Conservation (phyloP, 2,113 vertebrate genomes). For the Zeus faber region DNA sequence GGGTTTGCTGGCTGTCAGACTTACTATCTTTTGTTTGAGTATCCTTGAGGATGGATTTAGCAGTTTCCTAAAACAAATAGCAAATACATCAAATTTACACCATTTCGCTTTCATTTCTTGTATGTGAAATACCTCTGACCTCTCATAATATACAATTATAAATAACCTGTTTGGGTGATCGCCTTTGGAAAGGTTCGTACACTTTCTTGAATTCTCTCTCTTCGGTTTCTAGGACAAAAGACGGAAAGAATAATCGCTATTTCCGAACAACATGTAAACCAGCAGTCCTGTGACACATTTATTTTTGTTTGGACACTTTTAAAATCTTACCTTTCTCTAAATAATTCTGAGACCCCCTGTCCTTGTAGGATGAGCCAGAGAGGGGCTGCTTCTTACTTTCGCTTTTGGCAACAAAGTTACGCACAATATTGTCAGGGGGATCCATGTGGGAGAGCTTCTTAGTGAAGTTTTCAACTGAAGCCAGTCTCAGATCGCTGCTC, state of each 20-base stretch:
- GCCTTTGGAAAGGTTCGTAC: slow-evolving; percentile 32
- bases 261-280: background rate
- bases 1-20: slow-evolving; percentile 21
- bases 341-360: slow-evolving; percentile 34
- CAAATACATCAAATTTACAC: too few species aligned
- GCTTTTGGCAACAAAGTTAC: slow-evolving; percentile 69
- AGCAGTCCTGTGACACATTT: too few species aligned
- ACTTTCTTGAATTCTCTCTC: slow-evolving; percentile 20
- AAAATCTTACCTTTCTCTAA: slow-evolving; percentile 55
- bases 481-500: slow-evolving; percentile 49
- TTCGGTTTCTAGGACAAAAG: slow-evolving; percentile 13
- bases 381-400: slow-evolving; percentile 44
- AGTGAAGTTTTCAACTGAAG: slow-evolving; percentile 55
- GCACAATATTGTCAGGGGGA: slow-evolving; percentile 68
- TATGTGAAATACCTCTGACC: too few species aligned
- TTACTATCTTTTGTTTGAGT: slow-evolving; percentile 43
- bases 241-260: slow-evolving; percentile 5
- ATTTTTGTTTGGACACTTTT: background rate
- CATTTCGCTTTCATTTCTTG: too few species aligned
- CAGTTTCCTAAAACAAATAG: slow-evolving; percentile 40
- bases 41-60: slow-evolving; percentile 51
- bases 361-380: slow-evolving; percentile 40
- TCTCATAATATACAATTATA: too few species aligned
- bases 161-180: slow-evolving; percentile 54
- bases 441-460: slow-evolving; percentile 63